Conservation (phyloP, 2,797 vertebrate species). For the Aldrovandia affinis region DNA sequence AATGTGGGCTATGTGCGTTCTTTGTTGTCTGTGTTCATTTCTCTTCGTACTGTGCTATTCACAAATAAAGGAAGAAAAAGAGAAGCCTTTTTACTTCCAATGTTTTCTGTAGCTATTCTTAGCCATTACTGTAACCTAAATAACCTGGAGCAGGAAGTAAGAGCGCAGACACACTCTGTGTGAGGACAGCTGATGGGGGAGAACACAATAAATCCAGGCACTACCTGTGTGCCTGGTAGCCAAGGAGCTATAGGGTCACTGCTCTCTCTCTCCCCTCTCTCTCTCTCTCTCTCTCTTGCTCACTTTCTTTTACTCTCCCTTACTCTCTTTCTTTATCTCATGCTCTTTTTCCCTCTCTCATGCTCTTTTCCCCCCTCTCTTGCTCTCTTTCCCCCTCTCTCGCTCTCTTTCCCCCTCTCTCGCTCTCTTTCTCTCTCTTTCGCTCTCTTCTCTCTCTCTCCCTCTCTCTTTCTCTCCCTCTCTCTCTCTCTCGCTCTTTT, state of each 20-base stretch:
- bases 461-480: neutral
- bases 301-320: too few relatives aligned
- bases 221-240: slow-evolving; percentile 40
- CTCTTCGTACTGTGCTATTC: slow-evolving; percentile 7
- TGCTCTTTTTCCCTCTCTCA: neutral
- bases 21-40: slow-evolving; percentile 40
- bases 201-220: slow-evolving; percentile 62
- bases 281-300: too few relatives aligned
- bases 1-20: neutral
- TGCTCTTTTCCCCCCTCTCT: too few relatives aligned
- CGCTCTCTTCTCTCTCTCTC: slow-evolving; percentile 1
- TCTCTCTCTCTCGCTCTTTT: neutral
- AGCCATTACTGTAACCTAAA: slow-evolving; percentile 55
- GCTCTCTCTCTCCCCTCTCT: slow-evolving; percentile 57
- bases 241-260: slow-evolving; percentile 59
- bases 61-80: slow-evolving; percentile 30
- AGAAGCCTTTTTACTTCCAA: slow-evolving; percentile 35
- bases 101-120: neutral
- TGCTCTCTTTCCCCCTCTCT: neutral
- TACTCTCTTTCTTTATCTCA: neutral
- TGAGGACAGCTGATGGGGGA: slow-evolving; percentile 51
- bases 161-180: slow-evolving; percentile 55
- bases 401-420: neutral
- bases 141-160: slow-evolving; percentile 65
- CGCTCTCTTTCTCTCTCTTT: neutral